Evolutionary conservation across 1,140 invertebrate genomes (phyloP).

Genomic region (Bursaphelenchus mucronatus): DNA sequence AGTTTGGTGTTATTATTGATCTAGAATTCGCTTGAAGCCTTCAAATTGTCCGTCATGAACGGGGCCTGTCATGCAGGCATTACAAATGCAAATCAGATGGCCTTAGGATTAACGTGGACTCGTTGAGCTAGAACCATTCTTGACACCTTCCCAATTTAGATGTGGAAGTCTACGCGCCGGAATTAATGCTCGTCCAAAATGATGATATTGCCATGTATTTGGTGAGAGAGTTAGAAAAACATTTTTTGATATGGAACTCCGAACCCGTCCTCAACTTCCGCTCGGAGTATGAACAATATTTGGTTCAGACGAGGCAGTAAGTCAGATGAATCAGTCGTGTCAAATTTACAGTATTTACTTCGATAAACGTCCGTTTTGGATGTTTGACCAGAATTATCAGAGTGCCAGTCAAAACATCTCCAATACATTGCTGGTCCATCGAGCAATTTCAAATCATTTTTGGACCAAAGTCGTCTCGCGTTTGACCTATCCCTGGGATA

Average conservation of each 20-base stretch:
- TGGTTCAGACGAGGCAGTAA: slow-evolving; percentile 25
- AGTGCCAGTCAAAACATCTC: slow-evolving; percentile 14
- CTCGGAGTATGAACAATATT: slow-evolving; percentile 9
- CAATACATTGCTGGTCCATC: slow-evolving; percentile 25
- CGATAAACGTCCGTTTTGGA: slow-evolving; percentile 27
- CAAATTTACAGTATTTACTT: slow-evolving; percentile 34
- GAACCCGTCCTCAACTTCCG: slow-evolving; percentile 22
- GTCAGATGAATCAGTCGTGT: neutral
- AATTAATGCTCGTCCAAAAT: slow-evolving; percentile 36
- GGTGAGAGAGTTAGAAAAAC: slow-evolving; percentile 36
- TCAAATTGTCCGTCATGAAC: neutral
- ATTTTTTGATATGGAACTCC: slow-evolving; percentile 36
- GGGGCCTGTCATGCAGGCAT: neutral
- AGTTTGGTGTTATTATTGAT: too few relatives aligned
- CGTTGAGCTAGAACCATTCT: neutral
- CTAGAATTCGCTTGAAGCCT: neutral
- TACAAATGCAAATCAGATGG: neutral
- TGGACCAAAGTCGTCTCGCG: slow-evolving; percentile 23
- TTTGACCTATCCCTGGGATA: slow-evolving; percentile 24
- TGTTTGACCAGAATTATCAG: slow-evolving; percentile 8
- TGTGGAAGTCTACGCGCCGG: slow-evolving; percentile 24
- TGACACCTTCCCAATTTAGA: slow-evolving; percentile 18
- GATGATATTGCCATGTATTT: slow-evolving; percentile 25
- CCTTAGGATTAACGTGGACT: neutral
- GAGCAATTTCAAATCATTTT: slow-evolving; percentile 24